Evolutionary conservation across 2,888 invertebrate species (phyloP), one percentile per base, ranked within the genome.

Genomic region (Patella ulyssiponensis): DNA sequence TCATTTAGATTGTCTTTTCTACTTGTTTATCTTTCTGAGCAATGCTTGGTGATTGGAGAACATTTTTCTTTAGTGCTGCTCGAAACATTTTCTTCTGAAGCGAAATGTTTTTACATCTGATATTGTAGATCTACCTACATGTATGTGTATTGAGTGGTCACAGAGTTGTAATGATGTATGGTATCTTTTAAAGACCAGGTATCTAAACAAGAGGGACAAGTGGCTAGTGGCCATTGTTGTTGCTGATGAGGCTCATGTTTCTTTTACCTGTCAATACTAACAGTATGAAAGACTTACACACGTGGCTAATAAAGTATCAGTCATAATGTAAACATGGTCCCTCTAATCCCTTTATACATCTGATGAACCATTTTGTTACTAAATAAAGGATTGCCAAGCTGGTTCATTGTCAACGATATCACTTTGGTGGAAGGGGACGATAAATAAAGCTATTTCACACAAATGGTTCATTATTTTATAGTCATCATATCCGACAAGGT

Each of bases 231-330:
- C 23, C 64, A 23, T 20, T 23, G 64, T 44, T 44, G 9, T 44
- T 44, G 44, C 44, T 44, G 64, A 11, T 64, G 64, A 23, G 64
- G 64, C 14, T 64, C 20, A 64, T 11, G 64, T 64, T 64, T 23
- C 64, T 23, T 23, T 23, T 20, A 64, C 64, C 64, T 64, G 64
- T 64, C 64, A 64, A 64, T 20, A 64, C 23, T 64, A 64, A 64
- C 64, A 64, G 23, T 23, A 23, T 64, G 14, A 64, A 20, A 64
- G 64, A 20, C 64, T 64, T 64, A 23, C 23, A 20, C 64, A 64
- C 23, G 64, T 64, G 64, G 64, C 64, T 64, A 64, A 64, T 64
- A 64, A 64, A 23, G 64, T 64, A 64, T 64, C 64, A 14, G 64
- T 11, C 64, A 23, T 23, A 64, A 64, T 23, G 64, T 64, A 64